Evolutionary conservation across 2,797 vertebrate genomes (phyloP).

Genomic region (Acanthornis magna): DNA sequence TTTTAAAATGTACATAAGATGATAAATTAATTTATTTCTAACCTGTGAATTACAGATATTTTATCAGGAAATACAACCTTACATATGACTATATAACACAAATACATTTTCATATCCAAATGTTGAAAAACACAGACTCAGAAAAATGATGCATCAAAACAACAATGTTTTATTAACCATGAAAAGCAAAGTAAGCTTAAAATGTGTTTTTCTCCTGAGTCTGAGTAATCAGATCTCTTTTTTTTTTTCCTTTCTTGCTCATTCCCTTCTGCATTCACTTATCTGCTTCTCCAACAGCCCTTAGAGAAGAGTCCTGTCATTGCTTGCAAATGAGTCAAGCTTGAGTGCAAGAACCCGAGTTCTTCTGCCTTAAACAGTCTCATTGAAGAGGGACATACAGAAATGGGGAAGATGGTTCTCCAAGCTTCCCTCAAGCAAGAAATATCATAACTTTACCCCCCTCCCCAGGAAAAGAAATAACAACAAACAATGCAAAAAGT

Average conservation of each 20-base stretch:
- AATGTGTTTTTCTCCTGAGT: not conserved
- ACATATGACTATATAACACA: not conserved
- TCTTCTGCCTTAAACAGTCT: not conserved
- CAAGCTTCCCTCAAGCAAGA: not conserved
- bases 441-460: fast-evolving
- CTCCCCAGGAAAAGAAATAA: not conserved
- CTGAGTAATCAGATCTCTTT: not conserved
- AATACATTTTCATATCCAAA: not conserved
- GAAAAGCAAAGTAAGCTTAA: not conserved
- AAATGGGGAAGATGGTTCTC: not conserved
- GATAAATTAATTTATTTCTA: not conserved
- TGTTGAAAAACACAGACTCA: not conserved
- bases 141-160: not conserved
- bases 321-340: not conserved
- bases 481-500: not conserved
- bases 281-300: not conserved
- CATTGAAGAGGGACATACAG: not conserved
- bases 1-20: not conserved
- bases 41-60: not conserved
- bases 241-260: not conserved
- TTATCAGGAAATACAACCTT: not conserved
- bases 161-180: not conserved
- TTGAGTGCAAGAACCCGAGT: not conserved
- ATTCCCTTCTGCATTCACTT: not conserved
- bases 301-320: not conserved